phyloP scores from a whole-genome alignment of 2,888 invertebrate genomes.

The Phengaris arion region DNA sequence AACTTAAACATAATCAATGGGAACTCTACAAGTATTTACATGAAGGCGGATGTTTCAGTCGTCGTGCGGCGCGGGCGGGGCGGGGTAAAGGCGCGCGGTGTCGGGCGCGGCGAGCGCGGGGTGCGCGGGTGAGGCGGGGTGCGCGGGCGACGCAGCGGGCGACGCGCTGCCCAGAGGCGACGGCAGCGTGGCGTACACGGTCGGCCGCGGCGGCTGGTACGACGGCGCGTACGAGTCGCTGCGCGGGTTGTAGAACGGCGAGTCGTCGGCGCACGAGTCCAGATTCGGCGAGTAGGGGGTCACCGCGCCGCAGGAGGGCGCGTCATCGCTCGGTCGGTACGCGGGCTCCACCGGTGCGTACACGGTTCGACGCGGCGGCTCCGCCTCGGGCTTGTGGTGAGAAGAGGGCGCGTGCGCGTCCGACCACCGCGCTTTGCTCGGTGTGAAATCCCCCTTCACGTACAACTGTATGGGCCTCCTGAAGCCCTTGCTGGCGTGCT shows the following conservation, averaged over 20 bases:
- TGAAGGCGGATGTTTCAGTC: slow-evolving; percentile 66
- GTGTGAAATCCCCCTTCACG: slow-evolving; percentile 82
- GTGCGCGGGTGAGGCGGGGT: slow-evolving; percentile 64
- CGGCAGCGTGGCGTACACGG: slow-evolving; percentile 73
- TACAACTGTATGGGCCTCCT: slow-evolving; percentile 88
- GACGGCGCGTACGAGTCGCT: slow-evolving; percentile 76
- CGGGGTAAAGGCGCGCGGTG: slow-evolving; percentile 55
- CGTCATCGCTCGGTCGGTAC: slow-evolving; percentile 73
- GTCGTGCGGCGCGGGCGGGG: slow-evolving; percentile 49
- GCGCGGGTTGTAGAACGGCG: slow-evolving; percentile 76
- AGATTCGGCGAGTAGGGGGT: slow-evolving; percentile 74
- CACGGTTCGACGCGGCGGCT: slow-evolving; percentile 75
- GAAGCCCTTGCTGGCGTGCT: slow-evolving; percentile 93
- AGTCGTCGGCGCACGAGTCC: slow-evolving; percentile 69
- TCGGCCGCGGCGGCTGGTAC: slow-evolving; percentile 72
- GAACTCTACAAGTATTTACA: slow-evolving; percentile 74
- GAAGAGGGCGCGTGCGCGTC: slow-evolving; percentile 83
- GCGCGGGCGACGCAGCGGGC: slow-evolving; percentile 65
- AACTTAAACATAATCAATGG: slow-evolving; percentile 76
- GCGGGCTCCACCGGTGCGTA: slow-evolving; percentile 73
- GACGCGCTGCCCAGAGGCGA: slow-evolving; percentile 68
- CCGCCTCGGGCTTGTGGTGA: slow-evolving; percentile 79
- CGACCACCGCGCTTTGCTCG: slow-evolving; percentile 82
- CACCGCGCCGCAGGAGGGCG: slow-evolving; percentile 75
- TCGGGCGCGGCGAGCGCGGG: slow-evolving; percentile 54